A percentile compares a stretch with the other conserved stretches of the same genome.
Conservation (phyloP, 2,888 invertebrate genomes). For the Merodon equestris region DNA sequence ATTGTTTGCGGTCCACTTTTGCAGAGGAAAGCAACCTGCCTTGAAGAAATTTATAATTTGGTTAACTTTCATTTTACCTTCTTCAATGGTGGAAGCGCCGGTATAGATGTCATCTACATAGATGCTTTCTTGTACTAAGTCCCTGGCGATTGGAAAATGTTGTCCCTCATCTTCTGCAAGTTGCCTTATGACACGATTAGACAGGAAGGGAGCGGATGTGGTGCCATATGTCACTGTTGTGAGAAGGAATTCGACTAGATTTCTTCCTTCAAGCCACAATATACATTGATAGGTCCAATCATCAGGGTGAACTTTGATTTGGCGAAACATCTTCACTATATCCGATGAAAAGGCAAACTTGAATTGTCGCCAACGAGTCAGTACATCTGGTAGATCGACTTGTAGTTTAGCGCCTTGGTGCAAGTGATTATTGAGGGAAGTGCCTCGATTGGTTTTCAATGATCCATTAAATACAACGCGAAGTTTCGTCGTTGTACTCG, state of each 20-base stretch:
- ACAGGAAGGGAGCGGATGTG: slow-evolving; percentile 30
- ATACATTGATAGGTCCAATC: slow-evolving; percentile 40
- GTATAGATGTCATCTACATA: slow-evolving; percentile 29
- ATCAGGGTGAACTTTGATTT: slow-evolving; percentile 28
- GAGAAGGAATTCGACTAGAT: slow-evolving; percentile 14
- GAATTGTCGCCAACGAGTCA: slow-evolving; percentile 28
- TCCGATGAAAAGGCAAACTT: slow-evolving; percentile 5
- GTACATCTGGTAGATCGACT: too few relatives aligned
- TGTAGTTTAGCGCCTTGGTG: too few relatives aligned
- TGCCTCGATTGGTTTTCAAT: too few relatives aligned
- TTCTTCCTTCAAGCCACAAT: slow-evolving; percentile 13
- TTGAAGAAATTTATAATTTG: slow-evolving; percentile 30
- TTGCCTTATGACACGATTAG: slow-evolving; percentile 24
- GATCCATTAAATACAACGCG: too few relatives aligned
- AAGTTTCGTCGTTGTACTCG: too few relatives aligned
- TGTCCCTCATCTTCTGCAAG: slow-evolving; percentile 23
- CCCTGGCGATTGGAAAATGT: slow-evolving; percentile 12
- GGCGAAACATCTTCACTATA: slow-evolving; percentile 24
- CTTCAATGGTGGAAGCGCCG: slow-evolving; percentile 13
- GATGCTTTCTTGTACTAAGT: slow-evolving; percentile 13
- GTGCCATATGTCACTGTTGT: slow-evolving; percentile 35
- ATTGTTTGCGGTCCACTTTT: slow-evolving; percentile 32
- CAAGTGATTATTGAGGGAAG: too few relatives aligned
- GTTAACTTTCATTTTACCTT: slow-evolving; percentile 18
- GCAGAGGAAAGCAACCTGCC: slow-evolving; percentile 22